Evolutionary conservation across 2,888 invertebrate genomes (phyloP).

Genomic region (Gerris lacustris): DNA sequence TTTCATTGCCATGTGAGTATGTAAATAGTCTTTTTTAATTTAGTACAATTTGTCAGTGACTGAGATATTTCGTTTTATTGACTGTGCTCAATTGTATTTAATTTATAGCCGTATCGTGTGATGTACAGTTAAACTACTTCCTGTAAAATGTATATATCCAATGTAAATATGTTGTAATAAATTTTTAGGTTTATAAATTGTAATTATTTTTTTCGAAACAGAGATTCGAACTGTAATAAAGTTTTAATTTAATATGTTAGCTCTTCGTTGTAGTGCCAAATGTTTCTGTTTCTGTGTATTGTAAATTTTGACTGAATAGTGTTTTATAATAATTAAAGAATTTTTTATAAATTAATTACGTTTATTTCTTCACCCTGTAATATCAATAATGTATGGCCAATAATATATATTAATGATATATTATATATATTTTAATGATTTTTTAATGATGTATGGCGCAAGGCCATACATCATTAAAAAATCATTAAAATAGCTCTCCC

Average conservation of each 20-base stretch:
- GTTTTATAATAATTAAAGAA: constrained; percentile 7
- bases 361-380: too few species aligned
- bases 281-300: constrained; percentile 1
- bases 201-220: constrained; percentile 3
- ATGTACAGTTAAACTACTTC: neutral
- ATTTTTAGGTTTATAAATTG: neutral
- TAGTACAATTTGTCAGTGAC: neutral
- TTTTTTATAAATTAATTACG: neutral
- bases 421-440: too few species aligned
- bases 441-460: too few species aligned
- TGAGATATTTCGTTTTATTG: neutral
- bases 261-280: constrained; percentile 7
- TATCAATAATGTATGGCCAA: too few species aligned
- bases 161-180: neutral
- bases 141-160: neutral
- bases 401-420: too few species aligned
- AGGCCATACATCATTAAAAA: too few species aligned
- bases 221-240: neutral
- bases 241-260: constrained; percentile 10
- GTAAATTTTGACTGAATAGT: constrained; percentile 10
- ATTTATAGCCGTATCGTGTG: neutral
- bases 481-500: too few species aligned
- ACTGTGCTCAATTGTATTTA: constrained; percentile 5
- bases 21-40: neutral
- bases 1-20: constrained; percentile 3